These are phyloP conservation scores for Crocallis elinguaria DNA, from an alignment of 2,888 invertebrate genomes.

Conservation along the genomic window DNA sequence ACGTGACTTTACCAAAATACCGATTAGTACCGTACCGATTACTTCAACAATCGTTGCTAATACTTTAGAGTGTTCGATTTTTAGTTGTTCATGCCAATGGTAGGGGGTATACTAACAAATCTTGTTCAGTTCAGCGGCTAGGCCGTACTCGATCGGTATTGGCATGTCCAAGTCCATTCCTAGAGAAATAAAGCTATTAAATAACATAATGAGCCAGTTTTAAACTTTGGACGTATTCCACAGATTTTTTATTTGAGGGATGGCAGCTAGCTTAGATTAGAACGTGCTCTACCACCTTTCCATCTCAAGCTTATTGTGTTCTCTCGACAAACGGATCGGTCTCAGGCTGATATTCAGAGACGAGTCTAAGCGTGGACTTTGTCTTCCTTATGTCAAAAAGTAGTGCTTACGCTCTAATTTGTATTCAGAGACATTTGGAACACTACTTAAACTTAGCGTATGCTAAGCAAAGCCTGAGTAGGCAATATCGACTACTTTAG, in stretches of 20 bases:
- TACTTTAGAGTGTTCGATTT: constrained; percentile 25
- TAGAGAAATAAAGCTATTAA: constrained; percentile 44
- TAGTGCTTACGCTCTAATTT: too few relatives aligned
- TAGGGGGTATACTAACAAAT: constrained; percentile 71
- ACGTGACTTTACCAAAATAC: constrained; percentile 46
- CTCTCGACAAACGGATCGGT: too few relatives aligned
- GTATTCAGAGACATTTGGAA: too few relatives aligned
- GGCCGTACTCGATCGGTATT: constrained; percentile 74
- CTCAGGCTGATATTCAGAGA: too few relatives aligned
- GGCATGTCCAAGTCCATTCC: constrained; percentile 76
- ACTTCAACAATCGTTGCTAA: constrained; percentile 3
- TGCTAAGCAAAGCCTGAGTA: too few relatives aligned
- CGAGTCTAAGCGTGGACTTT: too few relatives aligned
- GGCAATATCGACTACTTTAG: too few relatives aligned
- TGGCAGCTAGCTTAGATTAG: too few relatives aligned
- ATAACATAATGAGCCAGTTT: constrained; percentile 8
- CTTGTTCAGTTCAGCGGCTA: constrained; percentile 71
- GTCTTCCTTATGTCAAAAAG: too few relatives aligned
- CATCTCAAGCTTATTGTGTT: too few relatives aligned
- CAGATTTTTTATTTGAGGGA: background rate
- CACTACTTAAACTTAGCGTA: too few relatives aligned
- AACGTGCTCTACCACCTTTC: too few relatives aligned
- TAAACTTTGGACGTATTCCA: constrained; percentile 22
- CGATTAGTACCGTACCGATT: constrained; percentile 60
- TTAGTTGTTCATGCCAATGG: constrained; percentile 56